Evolutionary conservation across 1,140 invertebrate species (phyloP).

Genomic region (Batillaria attramentaria): DNA sequence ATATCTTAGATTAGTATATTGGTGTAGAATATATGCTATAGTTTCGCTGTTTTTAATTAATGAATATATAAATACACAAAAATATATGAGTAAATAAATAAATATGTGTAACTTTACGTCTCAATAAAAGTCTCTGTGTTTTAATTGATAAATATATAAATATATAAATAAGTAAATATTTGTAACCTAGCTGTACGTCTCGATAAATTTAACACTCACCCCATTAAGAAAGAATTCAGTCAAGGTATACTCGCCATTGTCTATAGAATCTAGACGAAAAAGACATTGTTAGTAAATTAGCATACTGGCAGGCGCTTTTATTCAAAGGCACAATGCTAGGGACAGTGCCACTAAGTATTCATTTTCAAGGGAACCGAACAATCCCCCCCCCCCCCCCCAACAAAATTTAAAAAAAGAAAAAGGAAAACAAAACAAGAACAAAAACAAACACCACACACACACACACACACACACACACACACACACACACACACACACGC

Average conservation of each 20-base stretch:
- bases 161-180: not conserved
- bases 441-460: not conserved
- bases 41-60: no score
- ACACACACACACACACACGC: conserved; percentile 16
- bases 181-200: no score
- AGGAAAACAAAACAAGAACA: not conserved
- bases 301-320: no score
- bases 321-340: no score
- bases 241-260: not conserved
- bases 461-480: conserved; percentile 12
- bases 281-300: not conserved
- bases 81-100: no score
- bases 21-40: no score
- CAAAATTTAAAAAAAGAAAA: not conserved
- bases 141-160: not conserved
- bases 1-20: no score
- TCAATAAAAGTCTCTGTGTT: not conserved
- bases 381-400: no score
- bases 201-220: not conserved
- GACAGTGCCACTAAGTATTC: no score
- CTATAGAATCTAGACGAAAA: conserved; percentile 8
- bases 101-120: no score
- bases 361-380: no score
- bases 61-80: no score
- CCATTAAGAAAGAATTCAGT: not conserved